Conservation (phyloP, 2,113 vertebrate species). For the Cottus gobio region DNA sequence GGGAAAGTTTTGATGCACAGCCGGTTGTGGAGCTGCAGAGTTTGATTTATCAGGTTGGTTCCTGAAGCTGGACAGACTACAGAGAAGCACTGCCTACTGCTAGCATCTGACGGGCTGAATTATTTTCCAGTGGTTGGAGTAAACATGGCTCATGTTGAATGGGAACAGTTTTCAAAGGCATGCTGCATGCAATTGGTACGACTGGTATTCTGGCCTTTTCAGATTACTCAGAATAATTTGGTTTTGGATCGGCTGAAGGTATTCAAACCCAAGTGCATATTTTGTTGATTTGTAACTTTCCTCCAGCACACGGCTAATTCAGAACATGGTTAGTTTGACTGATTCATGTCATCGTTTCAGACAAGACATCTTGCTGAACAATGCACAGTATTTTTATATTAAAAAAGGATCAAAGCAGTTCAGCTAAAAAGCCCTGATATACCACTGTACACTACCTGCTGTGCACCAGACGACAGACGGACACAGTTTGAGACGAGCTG, state of each 20-base stretch:
- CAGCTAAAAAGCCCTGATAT: background rate
- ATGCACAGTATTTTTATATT: too few relatives aligned
- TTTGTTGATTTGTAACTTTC: constrained; percentile 20
- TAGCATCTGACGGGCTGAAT: constrained; percentile 47
- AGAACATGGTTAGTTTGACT: constrained; percentile 19
- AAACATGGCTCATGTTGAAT: constrained; percentile 61
- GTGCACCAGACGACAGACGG: too few relatives aligned
- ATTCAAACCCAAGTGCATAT: constrained; percentile 23
- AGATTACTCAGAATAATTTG: constrained; percentile 48
- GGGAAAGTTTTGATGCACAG: constrained; percentile 44
- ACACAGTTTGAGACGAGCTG: too few relatives aligned
- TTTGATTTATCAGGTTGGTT: constrained; percentile 54
- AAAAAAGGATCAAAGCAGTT: background rate
- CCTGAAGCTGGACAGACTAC: constrained; percentile 61
- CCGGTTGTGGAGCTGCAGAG: constrained; percentile 26
- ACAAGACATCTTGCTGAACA: background rate
- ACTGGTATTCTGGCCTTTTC: constrained; percentile 50
- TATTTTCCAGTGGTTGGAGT: constrained; percentile 49
- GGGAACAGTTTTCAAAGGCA: constrained; percentile 44
- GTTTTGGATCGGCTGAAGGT: constrained; percentile 43
- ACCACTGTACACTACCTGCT: too few relatives aligned
- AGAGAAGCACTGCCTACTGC: constrained; percentile 47
- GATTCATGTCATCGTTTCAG: constrained; percentile 29
- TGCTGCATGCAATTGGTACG: constrained; percentile 47
- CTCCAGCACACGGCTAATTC: background rate